These are phyloP conservation scores for Oncopodura yosiiana DNA, from an alignment of 1,140 invertebrate species.

Conservation along the genomic window DNA sequence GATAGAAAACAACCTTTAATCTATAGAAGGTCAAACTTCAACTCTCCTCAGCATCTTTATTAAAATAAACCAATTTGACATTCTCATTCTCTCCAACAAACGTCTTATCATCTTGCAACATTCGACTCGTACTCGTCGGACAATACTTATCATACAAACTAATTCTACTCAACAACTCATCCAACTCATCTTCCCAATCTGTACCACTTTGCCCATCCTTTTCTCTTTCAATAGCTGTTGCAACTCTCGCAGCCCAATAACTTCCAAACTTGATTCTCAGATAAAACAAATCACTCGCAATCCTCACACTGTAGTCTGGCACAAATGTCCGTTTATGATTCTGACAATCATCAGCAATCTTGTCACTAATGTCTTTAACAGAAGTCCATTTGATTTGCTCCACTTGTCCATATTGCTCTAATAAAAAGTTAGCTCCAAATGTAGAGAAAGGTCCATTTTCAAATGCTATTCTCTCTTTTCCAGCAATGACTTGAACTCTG, in stretches of 20 bases:
- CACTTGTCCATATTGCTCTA: background rate
- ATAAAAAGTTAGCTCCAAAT: constrained; percentile 43
- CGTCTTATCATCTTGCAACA: no score
- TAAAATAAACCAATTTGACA: no score
- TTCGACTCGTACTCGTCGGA: no score
- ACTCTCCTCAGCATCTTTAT: no score
- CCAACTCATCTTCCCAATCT: no score
- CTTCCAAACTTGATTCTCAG: constrained; percentile 10
- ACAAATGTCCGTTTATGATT: constrained; percentile 12
- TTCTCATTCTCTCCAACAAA: no score
- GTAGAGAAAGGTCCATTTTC: constrained; percentile 50
- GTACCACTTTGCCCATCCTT: no score
- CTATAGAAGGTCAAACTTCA: no score
- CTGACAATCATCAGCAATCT: background rate
- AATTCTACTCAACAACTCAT: no score
- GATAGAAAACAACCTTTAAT: no score
- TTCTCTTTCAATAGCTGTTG: constrained; percentile 23
- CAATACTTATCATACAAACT: no score
- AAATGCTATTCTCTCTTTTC: constrained; percentile 44
- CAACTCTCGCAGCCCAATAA: constrained; percentile 15
- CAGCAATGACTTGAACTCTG: constrained; percentile 41
- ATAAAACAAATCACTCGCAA: constrained; percentile 14
- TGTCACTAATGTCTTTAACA: background rate
- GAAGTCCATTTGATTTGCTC: background rate
- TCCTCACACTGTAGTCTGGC: constrained; percentile 23